Evolutionary conservation across 2,888 invertebrate species (phyloP).

Genomic region (Mantis religiosa): DNA sequence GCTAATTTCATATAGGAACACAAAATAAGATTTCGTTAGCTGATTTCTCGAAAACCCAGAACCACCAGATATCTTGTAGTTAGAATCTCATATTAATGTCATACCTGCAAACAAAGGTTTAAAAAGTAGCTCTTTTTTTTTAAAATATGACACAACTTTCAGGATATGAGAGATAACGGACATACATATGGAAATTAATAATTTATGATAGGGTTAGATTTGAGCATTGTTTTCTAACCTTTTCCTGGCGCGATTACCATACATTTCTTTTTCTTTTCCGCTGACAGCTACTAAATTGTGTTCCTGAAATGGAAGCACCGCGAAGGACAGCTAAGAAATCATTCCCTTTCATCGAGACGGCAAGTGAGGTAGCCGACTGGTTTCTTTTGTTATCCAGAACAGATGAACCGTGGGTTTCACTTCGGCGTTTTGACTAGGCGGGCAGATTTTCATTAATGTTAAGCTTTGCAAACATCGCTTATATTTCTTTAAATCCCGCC

Average conservation of each 20-base stretch:
- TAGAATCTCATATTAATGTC: background rate
- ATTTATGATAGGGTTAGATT: background rate
- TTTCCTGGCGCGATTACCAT: constrained; percentile 1
- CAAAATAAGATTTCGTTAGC: no score
- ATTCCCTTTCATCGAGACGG: background rate
- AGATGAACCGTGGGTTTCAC: background rate
- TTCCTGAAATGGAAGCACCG: background rate
- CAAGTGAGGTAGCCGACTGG: background rate
- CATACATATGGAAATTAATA: constrained; percentile 2
- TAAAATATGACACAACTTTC: background rate
- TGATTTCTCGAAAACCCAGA: no score
- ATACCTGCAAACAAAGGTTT: background rate
- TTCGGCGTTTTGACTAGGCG: background rate
- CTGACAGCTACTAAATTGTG: constrained; percentile 6
- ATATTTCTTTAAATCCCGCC: no score
- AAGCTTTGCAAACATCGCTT: background rate
- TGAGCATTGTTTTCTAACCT: constrained; percentile 3
- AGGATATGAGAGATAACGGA: background rate
- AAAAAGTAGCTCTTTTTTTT: background rate
- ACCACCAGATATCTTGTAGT: background rate
- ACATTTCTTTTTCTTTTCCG: background rate
- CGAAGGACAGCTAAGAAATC: background rate
- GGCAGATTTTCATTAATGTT: background rate
- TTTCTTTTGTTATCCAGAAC: background rate
- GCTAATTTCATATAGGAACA: no score